phyloP scores from a whole-genome alignment of 2,797 vertebrate species.

The Darevskia mixta region DNA sequence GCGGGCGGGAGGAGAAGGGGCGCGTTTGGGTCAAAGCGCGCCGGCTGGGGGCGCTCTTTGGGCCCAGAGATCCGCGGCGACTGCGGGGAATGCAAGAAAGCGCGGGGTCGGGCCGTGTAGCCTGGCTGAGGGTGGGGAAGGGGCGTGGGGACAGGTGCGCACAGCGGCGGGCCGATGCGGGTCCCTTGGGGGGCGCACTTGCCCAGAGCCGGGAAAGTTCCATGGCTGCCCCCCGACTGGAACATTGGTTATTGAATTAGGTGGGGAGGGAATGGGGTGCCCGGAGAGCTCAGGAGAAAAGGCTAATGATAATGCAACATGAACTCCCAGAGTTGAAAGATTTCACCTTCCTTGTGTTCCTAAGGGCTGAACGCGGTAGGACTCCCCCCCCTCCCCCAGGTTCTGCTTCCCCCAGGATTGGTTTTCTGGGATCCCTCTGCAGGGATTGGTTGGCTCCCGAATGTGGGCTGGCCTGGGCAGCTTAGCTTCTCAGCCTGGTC shows the following conservation, averaged over 20 bases:
- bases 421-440: constrained; percentile 9
- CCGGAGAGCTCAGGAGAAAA: no score
- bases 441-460: constrained; percentile 1
- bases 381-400: not conserved
- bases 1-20: not conserved
- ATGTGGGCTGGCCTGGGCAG: not conserved
- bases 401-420: not conserved
- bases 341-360: not conserved
- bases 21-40: not conserved
- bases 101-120: not conserved
- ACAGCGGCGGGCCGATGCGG: not conserved
- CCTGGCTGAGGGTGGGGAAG: not conserved
- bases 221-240: not conserved
- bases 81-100: not conserved
- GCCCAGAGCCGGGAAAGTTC: not conserved
- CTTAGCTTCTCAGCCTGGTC: not conserved
- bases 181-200: not conserved
- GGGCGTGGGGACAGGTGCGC: not conserved
- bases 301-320: not conserved
- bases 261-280: not conserved
- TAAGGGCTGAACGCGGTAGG: not conserved
- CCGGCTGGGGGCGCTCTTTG: not conserved
- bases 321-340: not conserved
- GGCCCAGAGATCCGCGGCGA: not conserved
- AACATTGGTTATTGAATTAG: not conserved